phyloP scores from a whole-genome alignment of 2,888 invertebrate species.

The Agrilus mali region DNA sequence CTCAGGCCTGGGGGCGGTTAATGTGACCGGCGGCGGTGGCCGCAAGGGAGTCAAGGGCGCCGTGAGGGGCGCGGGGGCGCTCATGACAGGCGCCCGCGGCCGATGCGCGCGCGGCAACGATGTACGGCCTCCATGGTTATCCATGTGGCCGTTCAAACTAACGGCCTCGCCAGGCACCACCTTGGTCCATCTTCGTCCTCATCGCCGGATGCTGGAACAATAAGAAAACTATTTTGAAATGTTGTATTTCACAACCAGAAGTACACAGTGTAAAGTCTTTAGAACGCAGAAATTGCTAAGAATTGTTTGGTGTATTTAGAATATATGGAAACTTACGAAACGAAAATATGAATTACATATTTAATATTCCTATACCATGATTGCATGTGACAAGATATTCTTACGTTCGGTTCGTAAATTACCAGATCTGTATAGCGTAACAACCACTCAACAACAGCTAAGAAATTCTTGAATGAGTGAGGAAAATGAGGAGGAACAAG shows the following conservation, averaged over 20 bases:
- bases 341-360: too few species aligned
- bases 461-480: too few species aligned
- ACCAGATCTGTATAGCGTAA: too few species aligned
- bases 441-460: background rate
- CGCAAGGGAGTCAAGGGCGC: conserved; percentile 39
- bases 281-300: too few species aligned
- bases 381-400: too few species aligned
- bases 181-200: conserved; percentile 56
- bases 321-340: too few species aligned
- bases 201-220: conserved; percentile 50
- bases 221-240: conserved; percentile 6
- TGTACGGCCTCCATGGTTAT: conserved; percentile 66
- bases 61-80: conserved; percentile 40
- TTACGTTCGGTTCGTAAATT: too few species aligned
- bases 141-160: conserved; percentile 50
- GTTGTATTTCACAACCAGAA: too few species aligned
- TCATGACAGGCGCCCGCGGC: conserved; percentile 43
- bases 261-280: too few species aligned
- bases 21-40: conserved; percentile 37
- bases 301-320: too few species aligned
- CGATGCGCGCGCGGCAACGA: conserved; percentile 55
- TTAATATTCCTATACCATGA: too few species aligned
- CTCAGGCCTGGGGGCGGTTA: conserved; percentile 67
- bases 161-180: conserved; percentile 50
- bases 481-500: too few species aligned